A percentile compares a stretch with the other conserved stretches of the same genome.
Evolutionary conservation across 1,140 invertebrate species (phyloP).

Genomic region (Brachionus sp.): DNA sequence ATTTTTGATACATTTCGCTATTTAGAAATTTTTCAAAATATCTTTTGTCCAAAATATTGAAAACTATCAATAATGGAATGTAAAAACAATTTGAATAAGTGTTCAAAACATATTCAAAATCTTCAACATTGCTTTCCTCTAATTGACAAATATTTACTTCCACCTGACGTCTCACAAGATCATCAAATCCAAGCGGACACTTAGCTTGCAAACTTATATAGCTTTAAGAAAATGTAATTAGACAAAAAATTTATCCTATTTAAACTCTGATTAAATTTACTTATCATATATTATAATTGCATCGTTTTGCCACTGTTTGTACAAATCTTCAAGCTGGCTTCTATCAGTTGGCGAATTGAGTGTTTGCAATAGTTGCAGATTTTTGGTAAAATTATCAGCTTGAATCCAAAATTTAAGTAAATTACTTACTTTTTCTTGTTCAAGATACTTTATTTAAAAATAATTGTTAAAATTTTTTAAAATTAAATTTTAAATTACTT

Average conservation of each 20-base stretch:
- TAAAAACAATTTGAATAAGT: constrained; percentile 32
- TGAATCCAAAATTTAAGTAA: constrained; percentile 34
- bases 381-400: constrained; percentile 15
- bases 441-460: not conserved
- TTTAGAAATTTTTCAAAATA: not conserved
- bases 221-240: no score
- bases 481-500: not conserved
- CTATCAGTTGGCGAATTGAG: not conserved
- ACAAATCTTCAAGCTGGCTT: not conserved
- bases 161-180: constrained; percentile 12
- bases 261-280: no score
- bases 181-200: not conserved
- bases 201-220: constrained; percentile 30
- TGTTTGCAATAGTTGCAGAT: not conserved
- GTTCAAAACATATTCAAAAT: not conserved
- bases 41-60: not conserved
- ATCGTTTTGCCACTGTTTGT: constrained; percentile 18
- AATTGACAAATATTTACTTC: constrained; percentile 33
- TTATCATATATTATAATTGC: constrained; percentile 26
- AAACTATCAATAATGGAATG: constrained; percentile 21
- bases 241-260: no score
- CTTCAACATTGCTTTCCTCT: not conserved
- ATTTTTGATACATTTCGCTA: constrained; percentile 4
- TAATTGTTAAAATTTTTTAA: not conserved
- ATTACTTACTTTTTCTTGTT: constrained; percentile 24